Evolutionary conservation across 2,797 vertebrate species (phyloP).

Genomic region (Scolopax rusticola): DNA sequence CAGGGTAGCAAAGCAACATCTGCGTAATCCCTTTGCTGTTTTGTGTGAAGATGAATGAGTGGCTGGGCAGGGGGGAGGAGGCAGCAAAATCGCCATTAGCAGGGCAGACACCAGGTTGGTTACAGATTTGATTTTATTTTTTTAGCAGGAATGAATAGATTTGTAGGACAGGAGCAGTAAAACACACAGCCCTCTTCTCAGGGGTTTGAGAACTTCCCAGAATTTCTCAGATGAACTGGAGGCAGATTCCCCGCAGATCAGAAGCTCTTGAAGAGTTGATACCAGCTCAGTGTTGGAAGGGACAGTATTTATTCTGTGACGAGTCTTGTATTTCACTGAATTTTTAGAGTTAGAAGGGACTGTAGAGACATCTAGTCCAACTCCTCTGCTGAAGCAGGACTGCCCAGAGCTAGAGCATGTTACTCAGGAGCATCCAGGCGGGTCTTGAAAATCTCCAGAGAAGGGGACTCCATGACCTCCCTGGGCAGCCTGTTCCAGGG

Average conservation of each 20-base stretch:
- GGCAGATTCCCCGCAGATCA: not conserved
- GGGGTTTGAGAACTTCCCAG: not conserved
- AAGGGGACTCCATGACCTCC: no score
- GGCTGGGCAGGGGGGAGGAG: not conserved
- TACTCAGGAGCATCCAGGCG: no score
- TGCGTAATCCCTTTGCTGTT: constrained; percentile 56
- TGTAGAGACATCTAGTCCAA: no score
- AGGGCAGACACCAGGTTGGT: not conserved
- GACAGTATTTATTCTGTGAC: not conserved
- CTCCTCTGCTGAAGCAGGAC: no score
- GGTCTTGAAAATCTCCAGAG: no score
- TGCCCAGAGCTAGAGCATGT: no score
- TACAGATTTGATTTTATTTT: not conserved
- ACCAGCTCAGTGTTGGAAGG: not conserved
- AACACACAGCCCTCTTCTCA: not conserved
- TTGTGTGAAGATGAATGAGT: constrained; percentile 57
- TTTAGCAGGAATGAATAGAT: not conserved
- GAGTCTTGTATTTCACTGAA: not conserved
- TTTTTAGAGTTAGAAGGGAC: no score
- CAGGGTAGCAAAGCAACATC: constrained; percentile 60
- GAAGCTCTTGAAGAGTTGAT: not conserved
- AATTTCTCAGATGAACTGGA: not conserved
- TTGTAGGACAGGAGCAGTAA: not conserved
- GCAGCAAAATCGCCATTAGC: not conserved
- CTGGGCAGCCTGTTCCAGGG: no score